Base-by-base conservation (phyloP, 2,888 invertebrate species). In the Heliconius sara region DNA sequence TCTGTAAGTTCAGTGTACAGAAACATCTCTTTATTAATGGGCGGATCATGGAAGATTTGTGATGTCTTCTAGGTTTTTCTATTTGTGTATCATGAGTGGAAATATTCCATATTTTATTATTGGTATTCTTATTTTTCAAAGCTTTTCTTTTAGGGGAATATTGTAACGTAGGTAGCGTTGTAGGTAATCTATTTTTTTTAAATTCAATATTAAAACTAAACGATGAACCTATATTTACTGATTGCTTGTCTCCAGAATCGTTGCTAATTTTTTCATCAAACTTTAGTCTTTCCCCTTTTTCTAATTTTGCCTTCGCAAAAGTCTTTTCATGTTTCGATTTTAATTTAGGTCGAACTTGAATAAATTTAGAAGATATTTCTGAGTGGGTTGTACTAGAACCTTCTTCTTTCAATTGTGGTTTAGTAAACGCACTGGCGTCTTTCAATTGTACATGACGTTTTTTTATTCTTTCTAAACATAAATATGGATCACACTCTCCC, bases 1-100 rank as follows among this genome's bases (percentile, higher is more conserved):
- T 87, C 80, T 85, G 84, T 77, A 88, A 85, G 79, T 87, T 85
- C 27, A 88, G 80, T 47, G 88, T 87, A 81, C 88, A 88, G 77
- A 88, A 87, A 83, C 89, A 88, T 77, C 86, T 85, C 83, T 88
- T 89, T n/a, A 88, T 76, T 34, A 85, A 83, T 27, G 87, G 85
- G n/a, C 78, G 80, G 30, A 85, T 82, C 25, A 84, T 82, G 3
- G 85, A 80, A 66, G 83, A 80, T 80, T 83, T 86, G 76, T 84
- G 76, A n/a, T 13, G 68, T 73, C 79, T 84, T 66, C 82, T 85
- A 25, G 78, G 73, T 73, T 78, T 78, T 47, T 79, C 65, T 22
- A 79, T 76, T 79, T 86, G 86, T 13, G 85, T 84, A 71, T 80
- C 75, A 78, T 81, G 60, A 39, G 65, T 27, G 30, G 43, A 79